Evolutionary conservation across 2,113 vertebrate genomes (phyloP).

Genomic region (Circaetus gallicus): DNA sequence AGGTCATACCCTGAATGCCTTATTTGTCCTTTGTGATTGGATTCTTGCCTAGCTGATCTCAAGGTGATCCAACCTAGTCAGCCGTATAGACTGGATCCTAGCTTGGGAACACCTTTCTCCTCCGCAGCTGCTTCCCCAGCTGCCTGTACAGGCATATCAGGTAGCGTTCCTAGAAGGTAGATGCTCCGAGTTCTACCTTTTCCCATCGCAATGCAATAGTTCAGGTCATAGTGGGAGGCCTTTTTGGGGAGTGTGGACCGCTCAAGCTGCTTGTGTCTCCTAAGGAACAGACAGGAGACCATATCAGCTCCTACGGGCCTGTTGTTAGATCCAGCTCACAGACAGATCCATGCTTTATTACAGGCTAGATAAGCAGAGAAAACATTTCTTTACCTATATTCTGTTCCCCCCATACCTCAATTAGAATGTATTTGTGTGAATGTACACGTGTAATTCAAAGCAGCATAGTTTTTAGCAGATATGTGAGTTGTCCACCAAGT

Average conservation of each 20-base stretch:
- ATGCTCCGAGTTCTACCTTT: not conserved
- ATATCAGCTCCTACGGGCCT: not conserved
- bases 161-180: not conserved
- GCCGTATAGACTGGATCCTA: not conserved
- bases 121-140: not conserved
- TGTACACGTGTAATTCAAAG: fast-evolving
- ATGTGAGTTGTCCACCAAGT: fast-evolving
- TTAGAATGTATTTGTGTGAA: not conserved
- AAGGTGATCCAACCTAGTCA: not conserved
- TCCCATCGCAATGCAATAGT: fast-evolving
- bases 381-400: not conserved
- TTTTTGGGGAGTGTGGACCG: not conserved
- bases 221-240: fast-evolving
- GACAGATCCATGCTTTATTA: not conserved
- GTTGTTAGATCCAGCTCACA: not conserved
- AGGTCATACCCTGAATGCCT: not conserved
- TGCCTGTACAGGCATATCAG: not conserved
- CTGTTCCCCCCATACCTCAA: not conserved
- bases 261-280: not conserved
- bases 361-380: not conserved
- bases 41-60: not conserved
- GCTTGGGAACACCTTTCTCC: not conserved
- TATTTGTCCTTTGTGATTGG: not conserved
- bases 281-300: not conserved
- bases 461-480: not conserved